Conservation (phyloP, 2,113 vertebrate genomes). For the Canis aureus region DNA sequence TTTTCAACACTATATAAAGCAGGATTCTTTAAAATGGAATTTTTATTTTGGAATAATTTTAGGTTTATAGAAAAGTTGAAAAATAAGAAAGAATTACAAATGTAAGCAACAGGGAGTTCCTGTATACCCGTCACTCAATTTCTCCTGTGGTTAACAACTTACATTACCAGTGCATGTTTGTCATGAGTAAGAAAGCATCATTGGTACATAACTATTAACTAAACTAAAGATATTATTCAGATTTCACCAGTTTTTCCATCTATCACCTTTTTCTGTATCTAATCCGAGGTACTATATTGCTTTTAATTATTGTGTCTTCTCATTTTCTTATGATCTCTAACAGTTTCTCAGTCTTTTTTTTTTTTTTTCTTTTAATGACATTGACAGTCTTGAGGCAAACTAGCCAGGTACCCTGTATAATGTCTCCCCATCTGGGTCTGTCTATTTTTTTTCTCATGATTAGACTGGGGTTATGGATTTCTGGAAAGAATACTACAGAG, state of each 20-base stretch:
- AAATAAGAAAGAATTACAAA: background rate
- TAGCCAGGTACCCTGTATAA: background rate
- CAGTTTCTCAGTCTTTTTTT: background rate
- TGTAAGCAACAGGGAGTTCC: background rate
- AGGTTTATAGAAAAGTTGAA: background rate
- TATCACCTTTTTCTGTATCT: background rate
- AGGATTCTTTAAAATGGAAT: background rate
- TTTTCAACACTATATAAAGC: background rate
- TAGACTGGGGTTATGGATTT: background rate
- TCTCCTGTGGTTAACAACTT: background rate
- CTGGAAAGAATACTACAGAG: background rate
- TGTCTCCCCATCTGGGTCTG: background rate
- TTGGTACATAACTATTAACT: background rate
- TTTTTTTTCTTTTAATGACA: background rate
- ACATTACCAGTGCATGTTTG: background rate
- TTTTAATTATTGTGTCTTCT: background rate
- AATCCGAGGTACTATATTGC: background rate
- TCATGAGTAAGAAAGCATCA: background rate
- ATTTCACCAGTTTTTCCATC: background rate
- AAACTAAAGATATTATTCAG: background rate
- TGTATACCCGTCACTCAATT: background rate
- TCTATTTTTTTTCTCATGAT: background rate
- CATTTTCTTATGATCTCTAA: background rate
- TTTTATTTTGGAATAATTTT: background rate
- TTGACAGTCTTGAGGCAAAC: background rate